Evolutionary conservation across 2,113 vertebrate species (phyloP), one percentile per base, ranked within the genome.

Genomic region (human (Homo sapiens)): DNA sequence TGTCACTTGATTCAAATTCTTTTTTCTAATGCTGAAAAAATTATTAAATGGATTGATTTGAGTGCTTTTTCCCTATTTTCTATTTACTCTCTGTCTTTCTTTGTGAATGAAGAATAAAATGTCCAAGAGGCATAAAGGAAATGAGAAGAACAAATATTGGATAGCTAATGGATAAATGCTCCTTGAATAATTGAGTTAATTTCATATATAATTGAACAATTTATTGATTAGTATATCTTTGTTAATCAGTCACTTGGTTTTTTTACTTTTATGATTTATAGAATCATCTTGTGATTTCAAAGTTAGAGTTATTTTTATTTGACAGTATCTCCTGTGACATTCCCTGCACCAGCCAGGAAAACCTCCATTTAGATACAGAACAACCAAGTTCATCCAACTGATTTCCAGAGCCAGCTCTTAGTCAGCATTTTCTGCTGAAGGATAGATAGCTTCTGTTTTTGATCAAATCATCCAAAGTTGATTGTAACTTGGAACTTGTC

Each of bases 181-280:
- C n/a, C n/a, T 94, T 93, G 81, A 97, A 85, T 93, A 97, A 93
- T 72, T 96, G 86, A 93, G 94, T 92, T 95, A 73, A 89, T 94
- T 97, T 93, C 38, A 43, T 94, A 66, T 96, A 38, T 89, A 93
- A 92, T 81, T 86, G 25, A 94, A 70, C 48, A 83, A 38, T 80
- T 52, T 92, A 70, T 94, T 80, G 45, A 83, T 92, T 86, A 85
- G 50, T 25, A 20, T 93, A 86, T 89, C 52, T 89, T 96, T 93
- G 25, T 91, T 96, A 70, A 55, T 83, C 68, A 80, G 9, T 83
- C 64, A 78, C 73, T 82, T 96, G 66, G 30, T 86, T 94, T 94
- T 94, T 89, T 94, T 3, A 20, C 27, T 87, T 93, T 92, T 83
- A 68, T 40, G 73, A 70, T 92, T 94, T 91, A 64, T 68, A 70